phyloP scores from a whole-genome alignment of 2,888 invertebrate genomes.

The Leucoptera coffeella region DNA sequence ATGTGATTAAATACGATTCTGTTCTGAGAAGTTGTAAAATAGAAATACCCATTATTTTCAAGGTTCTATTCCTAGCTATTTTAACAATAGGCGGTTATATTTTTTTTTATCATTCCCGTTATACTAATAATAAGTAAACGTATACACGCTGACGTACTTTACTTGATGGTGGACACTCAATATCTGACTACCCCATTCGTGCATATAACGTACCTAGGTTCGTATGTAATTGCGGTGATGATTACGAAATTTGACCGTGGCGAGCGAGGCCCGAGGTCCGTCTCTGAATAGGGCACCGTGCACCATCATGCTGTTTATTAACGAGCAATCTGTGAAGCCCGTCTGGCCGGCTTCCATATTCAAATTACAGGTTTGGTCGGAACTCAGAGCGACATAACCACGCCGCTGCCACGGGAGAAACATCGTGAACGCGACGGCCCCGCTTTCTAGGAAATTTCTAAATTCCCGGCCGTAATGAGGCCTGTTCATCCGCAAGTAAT shows the following conservation, averaged over 20 bases:
- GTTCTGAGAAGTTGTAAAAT: no score
- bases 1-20: no score
- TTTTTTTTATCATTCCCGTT: no score
- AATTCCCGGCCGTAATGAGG: conserved; percentile 10
- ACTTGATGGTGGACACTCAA: no score
- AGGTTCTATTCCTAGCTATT: no score
- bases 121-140: no score
- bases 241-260: conserved; percentile 5
- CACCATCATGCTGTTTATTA: conserved; percentile 16
- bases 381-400: conserved; percentile 12
- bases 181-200: no score
- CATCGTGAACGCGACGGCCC: conserved; percentile 10
- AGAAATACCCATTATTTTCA: no score
- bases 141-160: no score
- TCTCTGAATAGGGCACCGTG: conserved; percentile 13
- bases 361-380: conserved; percentile 32
- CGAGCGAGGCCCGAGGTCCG: conserved; percentile 5
- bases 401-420: conserved; percentile 16
- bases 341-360: conserved; percentile 20
- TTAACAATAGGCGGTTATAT: no score
- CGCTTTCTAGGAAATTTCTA: conserved; percentile 22
- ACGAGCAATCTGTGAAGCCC: conserved; percentile 12
- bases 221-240: conserved; percentile 1
- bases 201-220: not conserved
- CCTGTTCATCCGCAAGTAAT: no score